Conservation (phyloP, 92 coral and sea anemone genomes). For the Palythoa grandiflora region DNA sequence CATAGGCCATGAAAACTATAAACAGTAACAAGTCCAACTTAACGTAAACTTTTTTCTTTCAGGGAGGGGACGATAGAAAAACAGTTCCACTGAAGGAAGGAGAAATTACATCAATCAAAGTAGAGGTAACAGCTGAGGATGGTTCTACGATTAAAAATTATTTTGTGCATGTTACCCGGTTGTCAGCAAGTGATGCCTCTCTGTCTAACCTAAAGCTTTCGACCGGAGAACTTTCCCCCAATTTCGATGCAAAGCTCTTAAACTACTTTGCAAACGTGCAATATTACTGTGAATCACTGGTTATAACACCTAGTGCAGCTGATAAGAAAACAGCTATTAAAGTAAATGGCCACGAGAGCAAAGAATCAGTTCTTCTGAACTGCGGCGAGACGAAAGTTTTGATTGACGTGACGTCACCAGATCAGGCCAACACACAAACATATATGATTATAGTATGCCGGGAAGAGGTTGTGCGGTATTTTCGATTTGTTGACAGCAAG, state of each 20-base stretch:
- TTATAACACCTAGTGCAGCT: constrained; percentile 75
- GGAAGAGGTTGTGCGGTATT: constrained; percentile 67
- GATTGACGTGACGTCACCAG: constrained; percentile 93
- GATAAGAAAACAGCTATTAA: constrained; percentile 83
- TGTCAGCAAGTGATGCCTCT: constrained; percentile 93
- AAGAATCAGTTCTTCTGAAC: constrained; percentile 71
- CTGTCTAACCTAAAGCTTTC: constrained; percentile 79
- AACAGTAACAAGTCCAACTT: neutral
- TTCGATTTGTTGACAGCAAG: constrained; percentile 65
- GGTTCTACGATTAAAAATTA: constrained; percentile 91
- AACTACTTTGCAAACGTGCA: constrained; percentile 73
- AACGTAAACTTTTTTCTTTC: neutral
- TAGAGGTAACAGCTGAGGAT: constrained; percentile 98
- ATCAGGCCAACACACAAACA: constrained; percentile 65
- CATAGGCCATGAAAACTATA: neutral
- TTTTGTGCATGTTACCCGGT: constrained; percentile 77
- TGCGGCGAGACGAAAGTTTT: constrained; percentile 85
- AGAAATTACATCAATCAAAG: constrained; percentile 75
- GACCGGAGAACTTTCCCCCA: constrained; percentile 68
- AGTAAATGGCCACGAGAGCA: constrained; percentile 68
- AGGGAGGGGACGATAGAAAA: constrained; percentile 91
- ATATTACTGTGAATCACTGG: constrained; percentile 62
- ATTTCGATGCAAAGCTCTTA: constrained; percentile 66
- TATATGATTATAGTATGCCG: constrained; percentile 71
- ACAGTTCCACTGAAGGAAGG: constrained; percentile 86